Evolutionary conservation across 2,888 invertebrate species (phyloP).

Genomic region (Horisme vitalbata): DNA sequence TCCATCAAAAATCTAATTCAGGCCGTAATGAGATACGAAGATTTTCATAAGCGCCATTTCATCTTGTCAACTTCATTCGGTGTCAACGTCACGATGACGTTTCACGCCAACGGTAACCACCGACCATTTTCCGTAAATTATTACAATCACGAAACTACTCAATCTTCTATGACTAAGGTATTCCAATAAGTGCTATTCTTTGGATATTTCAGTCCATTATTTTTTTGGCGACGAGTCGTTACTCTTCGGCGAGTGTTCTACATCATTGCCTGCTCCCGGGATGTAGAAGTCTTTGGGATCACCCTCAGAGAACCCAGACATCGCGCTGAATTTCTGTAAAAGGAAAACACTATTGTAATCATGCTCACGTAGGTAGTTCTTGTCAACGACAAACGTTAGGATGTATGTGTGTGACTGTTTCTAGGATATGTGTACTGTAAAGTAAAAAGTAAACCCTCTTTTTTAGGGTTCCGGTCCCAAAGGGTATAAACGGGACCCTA

Average conservation of each 20-base stretch:
- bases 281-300: conserved; percentile 55
- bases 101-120: background rate
- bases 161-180: conserved; percentile 5
- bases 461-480: too few relatives aligned
- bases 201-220: conserved; percentile 4
- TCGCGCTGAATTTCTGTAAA: conserved; percentile 22
- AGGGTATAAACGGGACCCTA: too few relatives aligned
- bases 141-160: conserved; percentile 5
- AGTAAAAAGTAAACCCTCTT: too few relatives aligned
- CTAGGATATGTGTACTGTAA: too few relatives aligned
- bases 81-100: background rate
- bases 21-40: background rate
- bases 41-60: conserved; percentile 2
- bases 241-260: conserved; percentile 7
- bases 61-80: background rate
- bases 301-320: conserved; percentile 26
- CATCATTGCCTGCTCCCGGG: conserved; percentile 40
- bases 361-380: too few relatives aligned
- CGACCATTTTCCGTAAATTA: conserved; percentile 2
- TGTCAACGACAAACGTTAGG: too few relatives aligned
- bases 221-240: conserved; percentile 7
- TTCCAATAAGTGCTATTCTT: background rate
- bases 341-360: too few relatives aligned
- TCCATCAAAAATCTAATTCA: conserved; percentile 9
- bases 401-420: too few relatives aligned